These are phyloP conservation scores for Acrocephalus kingi DNA, from an alignment of 2,113 vertebrate genomes.

Conservation along the genomic window DNA sequence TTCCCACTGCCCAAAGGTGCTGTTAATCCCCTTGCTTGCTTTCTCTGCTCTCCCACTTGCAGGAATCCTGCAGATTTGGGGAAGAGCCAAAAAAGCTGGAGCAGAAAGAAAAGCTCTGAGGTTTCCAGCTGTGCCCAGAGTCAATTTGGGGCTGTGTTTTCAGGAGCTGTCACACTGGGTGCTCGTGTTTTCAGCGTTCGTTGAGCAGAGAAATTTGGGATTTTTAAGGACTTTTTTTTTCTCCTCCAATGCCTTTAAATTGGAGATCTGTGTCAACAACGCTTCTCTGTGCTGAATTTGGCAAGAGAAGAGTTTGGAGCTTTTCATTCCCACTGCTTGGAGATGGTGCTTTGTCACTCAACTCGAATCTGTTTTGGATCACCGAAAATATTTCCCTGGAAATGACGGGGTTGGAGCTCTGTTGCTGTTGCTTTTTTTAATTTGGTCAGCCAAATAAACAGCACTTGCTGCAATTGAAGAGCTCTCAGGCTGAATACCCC, in stretches of 20 bases:
- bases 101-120: neutral
- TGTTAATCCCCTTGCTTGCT: neutral
- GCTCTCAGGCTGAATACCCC: neutral
- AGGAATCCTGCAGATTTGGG: neutral
- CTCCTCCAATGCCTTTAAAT: neutral
- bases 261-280: neutral
- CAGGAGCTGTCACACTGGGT: neutral
- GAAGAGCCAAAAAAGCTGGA: neutral
- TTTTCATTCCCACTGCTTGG: constrained; percentile 5
- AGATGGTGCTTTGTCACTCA: constrained; percentile 9
- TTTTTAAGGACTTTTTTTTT: neutral
- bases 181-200: neutral
- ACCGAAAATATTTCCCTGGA: constrained; percentile 11
- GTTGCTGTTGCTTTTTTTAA: constrained; percentile 7
- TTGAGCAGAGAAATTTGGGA: neutral
- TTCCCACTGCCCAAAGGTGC: neutral
- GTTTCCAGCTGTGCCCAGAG: neutral
- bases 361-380: neutral
- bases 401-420: neutral
- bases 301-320: neutral
- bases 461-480: neutral
- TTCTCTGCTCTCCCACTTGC: neutral
- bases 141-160: neutral
- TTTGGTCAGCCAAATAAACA: constrained; percentile 19
- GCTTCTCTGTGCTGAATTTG: constrained; percentile 15